Evolutionary conservation across 2,888 invertebrate genomes (phyloP).

Genomic region (Andrena praecox): DNA sequence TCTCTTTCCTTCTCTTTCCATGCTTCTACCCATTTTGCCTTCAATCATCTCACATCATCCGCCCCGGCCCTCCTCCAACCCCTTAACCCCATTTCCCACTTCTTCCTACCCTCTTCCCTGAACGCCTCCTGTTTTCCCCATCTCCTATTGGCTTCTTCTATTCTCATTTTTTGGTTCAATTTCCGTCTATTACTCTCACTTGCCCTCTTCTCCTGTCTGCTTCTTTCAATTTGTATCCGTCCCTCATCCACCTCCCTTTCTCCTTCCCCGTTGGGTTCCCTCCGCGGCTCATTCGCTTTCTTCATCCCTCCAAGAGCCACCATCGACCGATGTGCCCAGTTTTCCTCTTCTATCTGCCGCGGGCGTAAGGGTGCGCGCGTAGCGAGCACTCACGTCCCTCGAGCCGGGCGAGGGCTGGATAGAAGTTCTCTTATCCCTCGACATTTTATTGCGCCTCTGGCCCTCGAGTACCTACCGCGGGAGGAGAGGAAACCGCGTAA

Average conservation of each 20-base stretch:
- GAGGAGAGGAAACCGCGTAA: constrained; percentile 60
- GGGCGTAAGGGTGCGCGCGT: constrained; percentile 67
- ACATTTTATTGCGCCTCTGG: constrained; percentile 60
- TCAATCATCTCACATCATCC: neutral
- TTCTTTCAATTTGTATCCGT: constrained; percentile 23
- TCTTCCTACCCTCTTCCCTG: neutral
- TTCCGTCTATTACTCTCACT: neutral
- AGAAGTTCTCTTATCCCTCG: constrained; percentile 59
- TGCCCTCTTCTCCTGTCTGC: constrained; percentile 15
- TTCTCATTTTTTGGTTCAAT: neutral
- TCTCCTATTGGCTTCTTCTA: neutral
- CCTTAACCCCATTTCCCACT: neutral
- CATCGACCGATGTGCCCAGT: constrained; percentile 56
- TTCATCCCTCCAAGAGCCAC: constrained; percentile 34
- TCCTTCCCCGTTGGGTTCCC: constrained; percentile 6
- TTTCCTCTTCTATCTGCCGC: constrained; percentile 58
- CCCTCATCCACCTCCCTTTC: neutral
- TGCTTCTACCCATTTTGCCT: neutral
- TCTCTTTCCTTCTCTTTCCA: neutral
- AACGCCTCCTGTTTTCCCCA: neutral
- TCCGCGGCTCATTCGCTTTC: constrained; percentile 16
- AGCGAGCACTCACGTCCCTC: constrained; percentile 57
- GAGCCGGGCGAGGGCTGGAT: constrained; percentile 56
- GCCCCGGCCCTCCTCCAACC: neutral
- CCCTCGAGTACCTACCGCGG: constrained; percentile 37